phyloP scores from a whole-genome alignment of 2,888 invertebrate genomes.

The Agrilus cyanescens region DNA sequence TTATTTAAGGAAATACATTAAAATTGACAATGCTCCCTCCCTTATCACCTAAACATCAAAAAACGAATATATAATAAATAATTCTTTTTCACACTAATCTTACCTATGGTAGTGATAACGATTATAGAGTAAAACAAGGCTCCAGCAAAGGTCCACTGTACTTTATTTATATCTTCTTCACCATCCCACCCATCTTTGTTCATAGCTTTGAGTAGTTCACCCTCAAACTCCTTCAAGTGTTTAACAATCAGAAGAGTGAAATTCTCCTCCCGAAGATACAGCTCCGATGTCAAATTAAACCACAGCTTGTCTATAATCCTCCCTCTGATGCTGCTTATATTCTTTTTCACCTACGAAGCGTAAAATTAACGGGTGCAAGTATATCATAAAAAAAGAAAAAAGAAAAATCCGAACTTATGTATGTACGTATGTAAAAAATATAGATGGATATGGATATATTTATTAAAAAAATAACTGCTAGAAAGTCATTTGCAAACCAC shows the following conservation, averaged over 20 bases:
- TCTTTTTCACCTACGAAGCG: slow-evolving; percentile 54
- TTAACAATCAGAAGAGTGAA: slow-evolving; percentile 65
- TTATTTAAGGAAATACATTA: too few relatives aligned
- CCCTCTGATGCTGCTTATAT: slow-evolving; percentile 57
- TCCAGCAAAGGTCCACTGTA: slow-evolving; percentile 79
- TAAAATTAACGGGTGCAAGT: too few relatives aligned
- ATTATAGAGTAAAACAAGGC: slow-evolving; percentile 91
- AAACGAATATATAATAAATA: too few relatives aligned
- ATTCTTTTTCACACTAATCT: slow-evolving; percentile 28
- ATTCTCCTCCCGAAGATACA: slow-evolving; percentile 57
- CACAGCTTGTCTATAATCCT: slow-evolving; percentile 72
- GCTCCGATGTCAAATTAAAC: slow-evolving; percentile 51
- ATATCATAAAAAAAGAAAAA: too few relatives aligned
- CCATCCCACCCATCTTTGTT: slow-evolving; percentile 87
- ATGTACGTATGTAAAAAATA: too few relatives aligned
- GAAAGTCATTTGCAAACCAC: too few relatives aligned
- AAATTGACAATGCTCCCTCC: too few relatives aligned
- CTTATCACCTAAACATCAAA: too few relatives aligned
- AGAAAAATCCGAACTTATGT: too few relatives aligned
- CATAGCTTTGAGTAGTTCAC: slow-evolving; percentile 66
- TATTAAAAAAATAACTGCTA: too few relatives aligned
- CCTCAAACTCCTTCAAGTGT: slow-evolving; percentile 50
- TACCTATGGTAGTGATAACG: slow-evolving; percentile 92
- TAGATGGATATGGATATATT: too few relatives aligned
- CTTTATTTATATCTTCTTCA: slow-evolving; percentile 39